A percentile compares a stretch with the other conserved stretches of the same genome.
phyloP scores from a whole-genome alignment of 2,888 invertebrate species.

The Protophormia terraenovae region DNA sequence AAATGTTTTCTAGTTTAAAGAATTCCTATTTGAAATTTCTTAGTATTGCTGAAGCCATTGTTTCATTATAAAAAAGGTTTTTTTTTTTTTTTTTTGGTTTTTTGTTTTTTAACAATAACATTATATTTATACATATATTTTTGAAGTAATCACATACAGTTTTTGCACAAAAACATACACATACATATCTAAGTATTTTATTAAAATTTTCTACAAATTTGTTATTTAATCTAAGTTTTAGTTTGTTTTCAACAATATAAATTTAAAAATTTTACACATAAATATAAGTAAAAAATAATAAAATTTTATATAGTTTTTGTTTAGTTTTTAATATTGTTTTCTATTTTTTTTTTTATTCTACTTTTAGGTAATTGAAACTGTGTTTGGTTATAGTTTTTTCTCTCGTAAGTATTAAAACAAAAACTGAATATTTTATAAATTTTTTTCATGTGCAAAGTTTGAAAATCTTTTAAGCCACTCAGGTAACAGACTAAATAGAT shows the following conservation, averaged over 20 bases:
- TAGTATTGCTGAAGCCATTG: neutral
- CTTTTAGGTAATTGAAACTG: slow-evolving; percentile 50
- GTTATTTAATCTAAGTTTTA: neutral
- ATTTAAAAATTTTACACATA: neutral
- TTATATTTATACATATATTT: neutral
- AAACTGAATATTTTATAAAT: slow-evolving; percentile 3
- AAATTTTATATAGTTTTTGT: no score
- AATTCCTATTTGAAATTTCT: neutral
- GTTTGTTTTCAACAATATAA: neutral
- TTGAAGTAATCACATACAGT: no score
- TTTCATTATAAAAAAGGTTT: neutral
- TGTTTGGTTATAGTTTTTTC: neutral
- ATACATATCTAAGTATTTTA: neutral
- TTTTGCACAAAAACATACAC: neutral
- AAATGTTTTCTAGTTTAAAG: neutral
- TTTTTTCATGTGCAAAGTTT: neutral
- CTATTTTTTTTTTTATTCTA: neutral
- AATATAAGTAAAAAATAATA: neutral
- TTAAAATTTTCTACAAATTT: neutral
- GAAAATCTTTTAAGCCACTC: neutral
- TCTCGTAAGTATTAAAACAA: slow-evolving; percentile 25
- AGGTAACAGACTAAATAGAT: neutral
- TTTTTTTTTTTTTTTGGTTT: neutral
- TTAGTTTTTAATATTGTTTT: slow-evolving; percentile 23
- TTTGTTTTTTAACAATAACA: neutral